phyloP scores from a whole-genome alignment of 2,113 vertebrate species.

The Sceloporus undulatus region DNA sequence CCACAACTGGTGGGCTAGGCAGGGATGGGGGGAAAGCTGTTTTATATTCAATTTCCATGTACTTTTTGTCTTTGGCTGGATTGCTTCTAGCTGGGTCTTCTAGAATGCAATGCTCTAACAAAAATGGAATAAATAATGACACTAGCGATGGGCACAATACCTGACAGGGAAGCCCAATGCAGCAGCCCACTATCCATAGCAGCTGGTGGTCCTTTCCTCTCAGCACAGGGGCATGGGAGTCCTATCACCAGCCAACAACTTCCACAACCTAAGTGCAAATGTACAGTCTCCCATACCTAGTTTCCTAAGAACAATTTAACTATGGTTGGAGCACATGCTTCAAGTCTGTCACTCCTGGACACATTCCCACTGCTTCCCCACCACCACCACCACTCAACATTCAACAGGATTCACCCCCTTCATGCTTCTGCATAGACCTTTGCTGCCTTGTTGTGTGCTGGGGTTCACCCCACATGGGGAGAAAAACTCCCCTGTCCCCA shows the following conservation, averaged over 20 bases:
- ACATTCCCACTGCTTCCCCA: not conserved
- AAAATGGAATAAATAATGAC: not conserved
- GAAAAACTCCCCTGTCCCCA: too few relatives aligned
- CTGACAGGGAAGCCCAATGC: not conserved
- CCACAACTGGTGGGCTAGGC: not conserved
- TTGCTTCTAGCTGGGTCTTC: rapidly evolving
- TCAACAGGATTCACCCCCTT: not conserved
- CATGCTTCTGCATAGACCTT: not conserved
- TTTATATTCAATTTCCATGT: not conserved
- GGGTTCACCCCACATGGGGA: too few relatives aligned
- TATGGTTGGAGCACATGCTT: not conserved
- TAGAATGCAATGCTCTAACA: not conserved
- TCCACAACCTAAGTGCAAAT: not conserved
- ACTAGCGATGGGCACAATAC: rapidly evolving
- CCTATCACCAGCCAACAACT: too few relatives aligned
- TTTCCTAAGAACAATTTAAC: not conserved
- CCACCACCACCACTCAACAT: not conserved
- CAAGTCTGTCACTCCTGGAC: not conserved
- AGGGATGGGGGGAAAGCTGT: not conserved
- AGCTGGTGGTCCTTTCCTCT: not conserved
- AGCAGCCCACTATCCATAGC: not conserved
- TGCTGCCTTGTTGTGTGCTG: not conserved
- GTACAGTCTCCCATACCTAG: not conserved
- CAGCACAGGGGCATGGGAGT: not conserved
- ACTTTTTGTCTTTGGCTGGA: conserved; percentile 17